Conservation (phyloP, 2,888 invertebrate genomes). For the Drosophila mimica region DNA sequence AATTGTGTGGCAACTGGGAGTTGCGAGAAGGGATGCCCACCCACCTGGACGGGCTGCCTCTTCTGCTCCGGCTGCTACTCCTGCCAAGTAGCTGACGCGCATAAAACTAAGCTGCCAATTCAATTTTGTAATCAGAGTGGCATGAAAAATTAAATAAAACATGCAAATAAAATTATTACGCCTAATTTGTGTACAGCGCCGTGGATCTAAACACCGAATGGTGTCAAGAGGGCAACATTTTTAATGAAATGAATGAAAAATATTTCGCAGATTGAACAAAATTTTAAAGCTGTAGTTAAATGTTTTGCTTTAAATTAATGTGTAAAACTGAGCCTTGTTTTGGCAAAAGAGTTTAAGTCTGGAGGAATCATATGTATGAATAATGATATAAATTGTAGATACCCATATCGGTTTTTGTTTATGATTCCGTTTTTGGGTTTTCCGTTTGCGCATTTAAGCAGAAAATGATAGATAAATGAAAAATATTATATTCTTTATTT, state of each 20-base stretch:
- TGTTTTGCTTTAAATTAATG: background rate
- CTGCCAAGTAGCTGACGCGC: conserved; percentile 63
- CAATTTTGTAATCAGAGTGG: conserved; percentile 79
- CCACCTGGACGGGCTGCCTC: conserved; percentile 29
- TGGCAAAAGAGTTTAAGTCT: background rate
- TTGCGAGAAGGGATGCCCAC: conserved; percentile 18
- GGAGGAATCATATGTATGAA: background rate
- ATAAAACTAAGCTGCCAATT: conserved; percentile 80
- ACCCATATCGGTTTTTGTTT: background rate
- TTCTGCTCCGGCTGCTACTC: conserved; percentile 2
- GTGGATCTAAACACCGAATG: conserved; percentile 13
- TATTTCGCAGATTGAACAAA: conserved; percentile 1
- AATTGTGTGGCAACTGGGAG: conserved; percentile 75
- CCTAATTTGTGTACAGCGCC: conserved; percentile 69
- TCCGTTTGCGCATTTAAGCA: background rate
- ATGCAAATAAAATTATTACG: conserved; percentile 80
- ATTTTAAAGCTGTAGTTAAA: conserved; percentile 22
- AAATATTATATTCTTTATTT: background rate
- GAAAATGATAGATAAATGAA: background rate
- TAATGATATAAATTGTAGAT: background rate
- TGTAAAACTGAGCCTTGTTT: background rate
- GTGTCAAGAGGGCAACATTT: conserved; percentile 16
- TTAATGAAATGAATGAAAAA: conserved; percentile 3
- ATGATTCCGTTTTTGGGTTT: accelerated
- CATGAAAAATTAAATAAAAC: conserved; percentile 81